Base-by-base conservation (phyloP, 2,888 invertebrate species). In the Drosophila colorata region DNA sequence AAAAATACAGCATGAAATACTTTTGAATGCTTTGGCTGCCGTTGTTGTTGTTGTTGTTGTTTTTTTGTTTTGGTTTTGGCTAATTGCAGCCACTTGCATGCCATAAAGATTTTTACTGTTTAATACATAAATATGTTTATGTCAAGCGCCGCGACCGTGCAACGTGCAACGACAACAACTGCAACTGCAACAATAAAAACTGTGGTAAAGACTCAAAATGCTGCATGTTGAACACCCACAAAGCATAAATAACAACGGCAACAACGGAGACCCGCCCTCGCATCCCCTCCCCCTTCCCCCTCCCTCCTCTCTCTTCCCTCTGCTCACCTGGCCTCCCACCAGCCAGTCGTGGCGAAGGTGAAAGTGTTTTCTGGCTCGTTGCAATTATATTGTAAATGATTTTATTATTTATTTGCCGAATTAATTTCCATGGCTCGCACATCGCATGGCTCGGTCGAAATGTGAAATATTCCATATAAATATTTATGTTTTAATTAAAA, bases 381-480 rank as follows among this genome's bases (percentile, higher is more conserved):
- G 86, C 86, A 87, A 87, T 85, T 87, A 85, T 86, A 87, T 87
- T 85, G 86, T 86, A 85, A 85, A 85, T 85, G 85, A 86, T 87
- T 85, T 85, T 86, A 86, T 85, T 85, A 85, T 85, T 85, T 86
- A 87, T 85, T 87, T 87, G 81, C 63, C 77, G 81, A 83, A 87
- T 85, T 87, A 83, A 86, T 87, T 87, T 85, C 75, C 63, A 69
- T 60, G 46, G 52, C 69, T 14, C 16, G 61, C 28, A 40, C 41
- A 68, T 70, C 46, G 69, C 57, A 60, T 64, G 64, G 70, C 69
- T 14, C 16, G 61, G 49, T 35, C 51, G 52, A 55, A 48, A 66
- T 84, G 73, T 78, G 66, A 78, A 79, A 80, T 84, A 87, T 81
- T 84, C 84, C 80, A 81, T 83, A 87, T 87, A 80, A 80, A 87